Evolutionary conservation across 2,888 invertebrate species (phyloP).

Genomic region (Lochmaea capreae): DNA sequence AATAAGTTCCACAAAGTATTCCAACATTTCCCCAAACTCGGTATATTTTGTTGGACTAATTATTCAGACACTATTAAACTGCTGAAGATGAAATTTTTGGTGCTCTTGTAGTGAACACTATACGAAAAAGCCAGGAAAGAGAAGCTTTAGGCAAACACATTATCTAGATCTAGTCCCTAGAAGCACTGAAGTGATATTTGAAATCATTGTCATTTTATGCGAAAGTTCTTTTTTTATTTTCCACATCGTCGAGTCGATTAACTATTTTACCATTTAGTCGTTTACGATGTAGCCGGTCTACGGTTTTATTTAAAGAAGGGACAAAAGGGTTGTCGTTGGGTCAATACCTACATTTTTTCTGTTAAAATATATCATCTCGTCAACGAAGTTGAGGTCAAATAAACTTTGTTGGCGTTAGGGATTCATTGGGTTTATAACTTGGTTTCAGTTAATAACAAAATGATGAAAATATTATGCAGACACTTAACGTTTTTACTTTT

Average conservation of each 20-base stretch:
- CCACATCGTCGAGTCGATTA: conserved; percentile 18
- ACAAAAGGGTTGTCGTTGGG: conserved; percentile 17
- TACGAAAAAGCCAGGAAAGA: too few species aligned
- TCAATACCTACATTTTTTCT: not conserved
- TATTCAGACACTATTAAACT: too few species aligned
- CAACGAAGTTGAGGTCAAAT: not conserved
- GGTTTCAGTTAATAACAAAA: not conserved
- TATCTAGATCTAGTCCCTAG: conserved; percentile 22
- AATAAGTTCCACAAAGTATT: too few species aligned
- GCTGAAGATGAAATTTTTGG: too few species aligned
- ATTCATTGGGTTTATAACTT: not conserved
- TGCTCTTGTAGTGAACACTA: too few species aligned
- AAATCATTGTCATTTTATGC: not conserved
- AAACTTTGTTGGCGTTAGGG: not conserved
- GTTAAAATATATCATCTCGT: not conserved
- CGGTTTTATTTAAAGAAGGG: conserved; percentile 10
- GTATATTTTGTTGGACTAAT: too few species aligned
- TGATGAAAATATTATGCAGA: not conserved
- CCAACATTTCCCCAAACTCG: too few species aligned
- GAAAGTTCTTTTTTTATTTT: not conserved
- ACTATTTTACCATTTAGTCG: conserved; percentile 26
- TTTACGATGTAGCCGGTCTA: conserved; percentile 13
- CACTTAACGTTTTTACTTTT: not conserved
- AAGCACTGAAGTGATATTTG: not conserved
- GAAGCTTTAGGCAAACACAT: conserved; percentile 25